Evolutionary conservation across 2,797 vertebrate species (phyloP).

Genomic region (Cichlasoma orientale): DNA sequence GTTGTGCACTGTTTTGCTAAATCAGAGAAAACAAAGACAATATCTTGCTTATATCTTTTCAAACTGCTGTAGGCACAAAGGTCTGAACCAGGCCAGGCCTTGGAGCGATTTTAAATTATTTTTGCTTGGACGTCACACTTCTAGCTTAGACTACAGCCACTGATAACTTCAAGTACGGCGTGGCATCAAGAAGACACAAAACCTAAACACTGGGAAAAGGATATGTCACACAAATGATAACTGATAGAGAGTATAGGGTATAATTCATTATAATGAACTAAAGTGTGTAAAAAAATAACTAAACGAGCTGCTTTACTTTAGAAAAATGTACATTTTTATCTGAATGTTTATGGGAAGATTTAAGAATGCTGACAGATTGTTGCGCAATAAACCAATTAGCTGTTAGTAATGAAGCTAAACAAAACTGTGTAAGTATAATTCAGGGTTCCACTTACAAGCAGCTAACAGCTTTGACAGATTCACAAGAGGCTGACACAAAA

Average conservation of each 20-base stretch:
- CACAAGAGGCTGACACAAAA: neutral
- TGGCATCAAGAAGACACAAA: conserved; percentile 60
- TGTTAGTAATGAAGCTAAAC: conserved; percentile 22
- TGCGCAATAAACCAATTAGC: conserved; percentile 49
- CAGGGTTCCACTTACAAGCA: conserved; percentile 17
- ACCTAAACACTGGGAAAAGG: conserved; percentile 72
- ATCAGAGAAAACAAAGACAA: conserved; percentile 27
- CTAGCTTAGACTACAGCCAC: conserved; percentile 79
- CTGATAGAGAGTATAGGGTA: conserved; percentile 45
- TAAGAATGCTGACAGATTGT: conserved; percentile 22
- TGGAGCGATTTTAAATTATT: conserved; percentile 76
- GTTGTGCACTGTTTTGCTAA: conserved; percentile 24
- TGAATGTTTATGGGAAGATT: conserved; percentile 40
- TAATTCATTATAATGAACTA: conserved; percentile 48
- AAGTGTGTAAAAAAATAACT: conserved; percentile 8
- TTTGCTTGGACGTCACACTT: conserved; percentile 72
- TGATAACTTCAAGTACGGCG: conserved; percentile 79
- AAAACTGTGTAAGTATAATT: conserved; percentile 8
- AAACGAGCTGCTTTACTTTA: neutral
- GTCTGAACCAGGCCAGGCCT: conserved; percentile 67
- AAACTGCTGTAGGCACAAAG: conserved; percentile 49
- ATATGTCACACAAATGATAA: conserved; percentile 71
- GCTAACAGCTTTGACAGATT: conserved; percentile 10
- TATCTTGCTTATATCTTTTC: conserved; percentile 33
- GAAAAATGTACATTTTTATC: conserved; percentile 27